These are phyloP conservation scores for Brachionus calyciflorus DNA, from an alignment of 1,140 invertebrate species.

Conservation along the genomic window DNA sequence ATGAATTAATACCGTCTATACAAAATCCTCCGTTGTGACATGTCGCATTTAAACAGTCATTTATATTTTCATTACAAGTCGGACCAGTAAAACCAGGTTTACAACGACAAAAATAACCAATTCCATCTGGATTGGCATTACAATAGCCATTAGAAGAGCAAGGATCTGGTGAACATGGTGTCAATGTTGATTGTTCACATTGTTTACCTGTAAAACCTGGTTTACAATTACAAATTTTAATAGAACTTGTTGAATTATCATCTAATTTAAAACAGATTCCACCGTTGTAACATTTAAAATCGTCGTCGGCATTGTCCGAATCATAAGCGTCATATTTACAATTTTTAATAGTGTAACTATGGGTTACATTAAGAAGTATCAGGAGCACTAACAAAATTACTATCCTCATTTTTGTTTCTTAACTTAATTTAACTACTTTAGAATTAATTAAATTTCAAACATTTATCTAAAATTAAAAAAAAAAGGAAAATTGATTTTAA, in stretches of 20 bases:
- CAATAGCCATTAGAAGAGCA: conserved; percentile 52
- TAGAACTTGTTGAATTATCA: not conserved
- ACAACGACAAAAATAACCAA: conserved; percentile 73
- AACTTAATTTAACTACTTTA: no score
- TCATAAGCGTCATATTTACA: conserved; percentile 42
- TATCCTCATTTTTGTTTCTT: not conserved
- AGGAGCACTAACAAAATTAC: not conserved
- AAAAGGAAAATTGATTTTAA: not conserved
- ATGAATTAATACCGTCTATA: conserved; percentile 82
- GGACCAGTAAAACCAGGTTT: conserved; percentile 76
- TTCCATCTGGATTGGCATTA: conserved; percentile 48
- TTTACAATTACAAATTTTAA: conserved; percentile 47
- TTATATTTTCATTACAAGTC: conserved; percentile 81
- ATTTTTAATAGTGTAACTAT: not conserved
- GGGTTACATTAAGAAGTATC: not conserved
- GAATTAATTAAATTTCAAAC: not conserved
- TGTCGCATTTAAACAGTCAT: conserved; percentile 79
- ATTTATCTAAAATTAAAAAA: not conserved
- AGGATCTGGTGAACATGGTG: conserved; percentile 33
- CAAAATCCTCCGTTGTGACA: conserved; percentile 84
- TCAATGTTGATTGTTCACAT: conserved; percentile 32
- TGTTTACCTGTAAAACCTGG: conserved; percentile 49
- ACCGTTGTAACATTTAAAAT: conserved; percentile 45
- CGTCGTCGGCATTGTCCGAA: not conserved
- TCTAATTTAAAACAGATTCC: conserved; percentile 10